Evolutionary conservation across 2,888 invertebrate genomes (phyloP).

Genomic region (Brenthis hecate): DNA sequence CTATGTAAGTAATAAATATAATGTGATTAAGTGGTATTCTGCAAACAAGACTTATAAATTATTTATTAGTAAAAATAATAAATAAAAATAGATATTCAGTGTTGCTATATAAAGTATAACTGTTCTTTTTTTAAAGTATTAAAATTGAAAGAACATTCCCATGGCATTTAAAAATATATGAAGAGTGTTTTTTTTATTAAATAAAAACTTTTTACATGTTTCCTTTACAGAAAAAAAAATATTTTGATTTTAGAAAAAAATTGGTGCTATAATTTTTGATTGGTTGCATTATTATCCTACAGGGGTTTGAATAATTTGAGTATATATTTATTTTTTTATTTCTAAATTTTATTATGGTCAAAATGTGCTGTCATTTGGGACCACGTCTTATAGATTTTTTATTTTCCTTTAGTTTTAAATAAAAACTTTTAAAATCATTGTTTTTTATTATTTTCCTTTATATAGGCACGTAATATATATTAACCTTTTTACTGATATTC

Average conservation of each 20-base stretch:
- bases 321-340: constrained; percentile 9
- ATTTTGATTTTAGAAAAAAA: constrained; percentile 23
- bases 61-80: constrained; percentile 11
- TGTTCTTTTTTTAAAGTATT: constrained; percentile 6
- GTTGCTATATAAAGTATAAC: constrained; percentile 15
- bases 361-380: constrained; percentile 35
- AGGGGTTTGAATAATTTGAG: constrained; percentile 19
- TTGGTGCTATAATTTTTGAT: constrained; percentile 32
- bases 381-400: constrained; percentile 31
- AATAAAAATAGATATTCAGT: not conserved
- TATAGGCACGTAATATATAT: not conserved
- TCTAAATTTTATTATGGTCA: constrained; percentile 28
- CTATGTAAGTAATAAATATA: constrained; percentile 8
- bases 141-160: constrained; percentile 21
- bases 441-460: constrained; percentile 12
- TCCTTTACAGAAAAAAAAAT: constrained; percentile 1
- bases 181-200: not conserved
- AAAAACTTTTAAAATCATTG: constrained; percentile 21
- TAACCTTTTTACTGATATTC: too few species aligned
- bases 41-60: constrained; percentile 21
- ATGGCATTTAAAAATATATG: constrained; percentile 17
- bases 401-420: constrained; percentile 33
- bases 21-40: constrained; percentile 14
- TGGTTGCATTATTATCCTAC: constrained; percentile 28
- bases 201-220: not conserved